Evolutionary conservation across 2,888 invertebrate genomes (phyloP).

Genomic region (Falcaria lacertinaria): DNA sequence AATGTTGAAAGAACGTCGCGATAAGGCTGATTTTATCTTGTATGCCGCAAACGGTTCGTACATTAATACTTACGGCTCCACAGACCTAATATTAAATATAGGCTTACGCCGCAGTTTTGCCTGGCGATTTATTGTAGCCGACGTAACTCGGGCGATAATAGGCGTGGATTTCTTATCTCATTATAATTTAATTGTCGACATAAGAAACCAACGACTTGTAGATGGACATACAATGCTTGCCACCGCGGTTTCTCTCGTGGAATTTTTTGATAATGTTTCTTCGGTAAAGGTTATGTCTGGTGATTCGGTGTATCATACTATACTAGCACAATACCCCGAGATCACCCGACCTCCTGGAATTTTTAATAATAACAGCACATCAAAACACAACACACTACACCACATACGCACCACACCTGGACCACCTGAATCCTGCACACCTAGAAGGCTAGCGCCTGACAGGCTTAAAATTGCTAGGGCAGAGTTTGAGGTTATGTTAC

Average conservation of each 20-base stretch:
- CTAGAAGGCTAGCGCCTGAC: constrained; percentile 4
- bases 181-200: constrained; percentile 32
- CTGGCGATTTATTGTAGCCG: not conserved
- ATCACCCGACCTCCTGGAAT: not conserved
- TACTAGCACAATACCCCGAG: not conserved
- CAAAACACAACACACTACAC: not conserved
- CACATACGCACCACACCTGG: constrained; percentile 2
- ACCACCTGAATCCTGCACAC: constrained; percentile 3
- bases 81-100: constrained; percentile 7
- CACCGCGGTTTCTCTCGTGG: constrained; percentile 4
- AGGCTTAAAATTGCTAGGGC: not conserved
- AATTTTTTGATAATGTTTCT: not conserved
- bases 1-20: constrained; percentile 1
- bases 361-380: no score
- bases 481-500: not conserved
- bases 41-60: constrained; percentile 13
- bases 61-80: constrained; percentile 12
- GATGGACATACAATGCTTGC: constrained; percentile 11
- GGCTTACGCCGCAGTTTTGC: constrained; percentile 3
- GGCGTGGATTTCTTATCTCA: constrained; percentile 35
- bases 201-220: constrained; percentile 18
- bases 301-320: constrained; percentile 6
- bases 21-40: constrained; percentile 5
- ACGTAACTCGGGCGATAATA: constrained; percentile 30
- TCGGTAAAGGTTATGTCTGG: constrained; percentile 7